Conservation (phyloP, 1,140 invertebrate genomes). For the Pissodes strobi region DNA sequence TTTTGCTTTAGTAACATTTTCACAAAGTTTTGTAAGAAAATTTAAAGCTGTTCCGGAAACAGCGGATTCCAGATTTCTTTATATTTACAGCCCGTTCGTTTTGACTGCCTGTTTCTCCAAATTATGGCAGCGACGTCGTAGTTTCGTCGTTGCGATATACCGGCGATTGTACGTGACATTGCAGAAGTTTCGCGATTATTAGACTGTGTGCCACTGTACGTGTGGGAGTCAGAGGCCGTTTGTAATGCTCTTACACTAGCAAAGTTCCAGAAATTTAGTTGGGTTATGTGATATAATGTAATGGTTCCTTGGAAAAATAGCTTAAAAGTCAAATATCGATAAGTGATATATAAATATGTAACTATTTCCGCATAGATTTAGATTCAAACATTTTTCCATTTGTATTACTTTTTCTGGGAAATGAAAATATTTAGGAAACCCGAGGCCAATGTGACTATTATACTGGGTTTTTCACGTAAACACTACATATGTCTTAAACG, state of each 20-base stretch:
- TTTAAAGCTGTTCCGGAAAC: not conserved
- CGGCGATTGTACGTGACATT: constrained; percentile 35
- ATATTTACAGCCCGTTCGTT: constrained; percentile 30
- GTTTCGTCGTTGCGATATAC: constrained; percentile 34
- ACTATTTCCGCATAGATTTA: too few species aligned
- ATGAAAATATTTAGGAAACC: too few species aligned
- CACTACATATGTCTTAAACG: too few species aligned
- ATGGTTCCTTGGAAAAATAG: not conserved
- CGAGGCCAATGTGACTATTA: too few species aligned
- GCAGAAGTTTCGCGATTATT: constrained; percentile 34
- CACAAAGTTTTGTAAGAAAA: not conserved
- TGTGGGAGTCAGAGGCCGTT: constrained; percentile 17
- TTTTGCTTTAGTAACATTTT: too few species aligned
- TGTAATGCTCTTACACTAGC: constrained; percentile 20
- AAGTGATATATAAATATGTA: too few species aligned
- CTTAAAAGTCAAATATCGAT: not conserved
- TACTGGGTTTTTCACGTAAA: too few species aligned
- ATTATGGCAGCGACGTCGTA: constrained; percentile 29
- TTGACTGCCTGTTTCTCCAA: constrained; percentile 27
- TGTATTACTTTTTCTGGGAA: too few species aligned
- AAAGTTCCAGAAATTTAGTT: constrained; percentile 6
- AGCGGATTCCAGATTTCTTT: constrained; percentile 8
- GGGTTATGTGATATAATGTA: constrained; percentile 7
- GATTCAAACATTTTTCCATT: too few species aligned
- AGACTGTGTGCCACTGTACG: constrained; percentile 19